Conservation (phyloP, 37 sponge, comb jelly and placozoan species). For the Haliclona indistincta region DNA sequence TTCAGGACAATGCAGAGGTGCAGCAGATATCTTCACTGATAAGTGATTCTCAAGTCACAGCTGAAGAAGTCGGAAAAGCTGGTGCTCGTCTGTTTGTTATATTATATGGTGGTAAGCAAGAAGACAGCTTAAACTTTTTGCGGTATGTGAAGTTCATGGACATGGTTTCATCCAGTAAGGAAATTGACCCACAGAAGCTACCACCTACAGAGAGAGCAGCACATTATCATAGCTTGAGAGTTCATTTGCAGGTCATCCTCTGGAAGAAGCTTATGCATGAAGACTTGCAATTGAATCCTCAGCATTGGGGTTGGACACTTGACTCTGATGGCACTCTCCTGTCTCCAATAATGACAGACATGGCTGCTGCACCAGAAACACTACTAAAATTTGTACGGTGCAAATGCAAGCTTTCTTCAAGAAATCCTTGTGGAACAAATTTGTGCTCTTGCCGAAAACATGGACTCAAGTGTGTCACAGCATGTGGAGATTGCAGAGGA, state of each 20-base stretch:
- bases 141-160: conserved; percentile 53
- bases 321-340: conserved; percentile 6
- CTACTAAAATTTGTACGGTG: conserved; percentile 19
- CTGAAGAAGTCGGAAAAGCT: conserved; percentile 36
- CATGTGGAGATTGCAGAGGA: conserved; percentile 41
- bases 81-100: conserved; percentile 39
- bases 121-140: conserved; percentile 17
- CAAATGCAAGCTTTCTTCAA: conserved; percentile 33
- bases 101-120: conserved; percentile 47
- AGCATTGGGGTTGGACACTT: conserved; percentile 38
- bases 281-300: conserved; percentile 7
- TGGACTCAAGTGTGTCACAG: conserved; percentile 27
- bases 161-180: conserved; percentile 44
- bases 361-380: conserved; percentile 29
- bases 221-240: conserved; percentile 41
- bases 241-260: conserved; percentile 42
- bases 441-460: conserved; percentile 11
- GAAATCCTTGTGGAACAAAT: conserved; percentile 44
- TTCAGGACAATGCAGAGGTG: conserved; percentile 17
- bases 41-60: conserved; percentile 10
- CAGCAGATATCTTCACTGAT: conserved; percentile 28
- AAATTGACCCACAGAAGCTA: conserved; percentile 34
- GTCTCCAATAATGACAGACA: conserved; percentile 23
- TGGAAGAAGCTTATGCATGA: conserved; percentile 21
- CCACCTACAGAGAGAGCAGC: conserved; percentile 54